Evolutionary conservation across 2,888 invertebrate species (phyloP).

Genomic region (Spatulosminthurus flaviceps): DNA sequence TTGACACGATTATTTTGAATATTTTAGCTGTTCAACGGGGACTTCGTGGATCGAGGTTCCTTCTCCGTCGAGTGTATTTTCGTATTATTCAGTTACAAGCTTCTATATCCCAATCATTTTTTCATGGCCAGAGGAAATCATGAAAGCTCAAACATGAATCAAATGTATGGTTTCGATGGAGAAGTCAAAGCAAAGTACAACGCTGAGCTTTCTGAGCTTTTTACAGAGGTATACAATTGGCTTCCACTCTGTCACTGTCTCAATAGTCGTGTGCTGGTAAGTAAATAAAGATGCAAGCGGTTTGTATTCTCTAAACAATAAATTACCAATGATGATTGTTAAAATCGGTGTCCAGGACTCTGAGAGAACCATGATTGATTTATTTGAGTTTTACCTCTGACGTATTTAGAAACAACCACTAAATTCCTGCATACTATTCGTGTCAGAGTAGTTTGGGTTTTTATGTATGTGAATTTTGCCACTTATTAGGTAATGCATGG

Average conservation of each 20-base stretch:
- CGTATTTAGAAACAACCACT: too few species aligned
- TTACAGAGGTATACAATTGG: slow-evolving; percentile 99
- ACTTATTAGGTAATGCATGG: slow-evolving; percentile 93
- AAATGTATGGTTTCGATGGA: slow-evolving; percentile 99
- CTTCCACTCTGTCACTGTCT: slow-evolving; percentile 95
- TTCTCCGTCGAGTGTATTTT: slow-evolving; percentile 99
- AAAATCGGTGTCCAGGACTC: slow-evolving; percentile 36
- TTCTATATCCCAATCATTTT: slow-evolving; percentile 95
- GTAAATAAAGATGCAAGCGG: slow-evolving; percentile 41
- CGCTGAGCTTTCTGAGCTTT: slow-evolving; percentile 93
- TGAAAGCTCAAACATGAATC: slow-evolving; percentile 97
- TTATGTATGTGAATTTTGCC: not conserved
- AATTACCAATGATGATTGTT: slow-evolving; percentile 22
- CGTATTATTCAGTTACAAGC: slow-evolving; percentile 93
- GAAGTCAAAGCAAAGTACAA: slow-evolving; percentile 97
- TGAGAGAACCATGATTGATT: slow-evolving; percentile 28
- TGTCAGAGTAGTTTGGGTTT: too few species aligned
- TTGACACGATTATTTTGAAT: slow-evolving; percentile 15
- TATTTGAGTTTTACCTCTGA: not conserved
- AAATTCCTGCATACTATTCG: too few species aligned
- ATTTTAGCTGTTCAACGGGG: slow-evolving; percentile 90
- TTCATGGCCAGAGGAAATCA: slow-evolving; percentile 99
- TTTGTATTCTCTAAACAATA: not conserved
- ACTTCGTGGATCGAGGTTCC: slow-evolving; percentile 99
- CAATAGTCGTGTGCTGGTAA: slow-evolving; percentile 80